These are phyloP conservation scores for Agrypnia vestita DNA, from an alignment of 1,140 invertebrate genomes.

Conservation along the genomic window DNA sequence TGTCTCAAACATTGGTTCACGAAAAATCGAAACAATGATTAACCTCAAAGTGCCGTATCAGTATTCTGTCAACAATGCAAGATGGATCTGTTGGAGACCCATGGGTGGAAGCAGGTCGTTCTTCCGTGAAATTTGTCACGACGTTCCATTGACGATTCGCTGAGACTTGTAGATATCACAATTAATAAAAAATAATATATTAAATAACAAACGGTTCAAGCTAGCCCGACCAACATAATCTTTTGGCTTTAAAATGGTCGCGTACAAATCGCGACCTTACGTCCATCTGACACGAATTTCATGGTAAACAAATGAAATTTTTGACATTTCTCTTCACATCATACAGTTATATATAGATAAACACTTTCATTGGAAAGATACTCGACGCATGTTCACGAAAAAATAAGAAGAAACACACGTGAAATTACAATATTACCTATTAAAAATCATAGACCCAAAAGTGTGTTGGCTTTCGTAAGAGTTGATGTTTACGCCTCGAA, in stretches of 20 bases:
- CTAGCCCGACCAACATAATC: constrained; percentile 26
- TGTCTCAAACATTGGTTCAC: background rate
- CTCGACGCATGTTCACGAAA: background rate
- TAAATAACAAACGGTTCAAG: constrained; percentile 47
- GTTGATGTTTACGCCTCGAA: constrained; percentile 53
- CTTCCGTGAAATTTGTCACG: constrained; percentile 20
- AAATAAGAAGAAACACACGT: constrained; percentile 29
- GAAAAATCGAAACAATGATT: constrained; percentile 46
- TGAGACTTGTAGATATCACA: background rate
- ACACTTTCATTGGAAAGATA: background rate
- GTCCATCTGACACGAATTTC: constrained; percentile 48
- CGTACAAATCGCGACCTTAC: constrained; percentile 34
- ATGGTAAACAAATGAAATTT: constrained; percentile 52
- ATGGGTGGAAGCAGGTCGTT: background rate
- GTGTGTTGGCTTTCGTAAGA: constrained; percentile 56
- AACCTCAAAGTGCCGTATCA: constrained; percentile 37
- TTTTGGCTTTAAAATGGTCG: constrained; percentile 48
- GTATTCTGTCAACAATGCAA: constrained; percentile 42
- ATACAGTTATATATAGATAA: background rate
- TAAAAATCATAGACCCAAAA: constrained; percentile 53
- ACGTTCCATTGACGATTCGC: background rate
- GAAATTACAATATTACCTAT: constrained; percentile 43
- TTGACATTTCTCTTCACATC: constrained; percentile 39
- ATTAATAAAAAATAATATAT: background rate
- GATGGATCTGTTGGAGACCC: background rate